Evolutionary conservation across 2,797 vertebrate species (phyloP), one percentile per base, ranked within the genome.

Genomic region (Liparis tanakae): DNA sequence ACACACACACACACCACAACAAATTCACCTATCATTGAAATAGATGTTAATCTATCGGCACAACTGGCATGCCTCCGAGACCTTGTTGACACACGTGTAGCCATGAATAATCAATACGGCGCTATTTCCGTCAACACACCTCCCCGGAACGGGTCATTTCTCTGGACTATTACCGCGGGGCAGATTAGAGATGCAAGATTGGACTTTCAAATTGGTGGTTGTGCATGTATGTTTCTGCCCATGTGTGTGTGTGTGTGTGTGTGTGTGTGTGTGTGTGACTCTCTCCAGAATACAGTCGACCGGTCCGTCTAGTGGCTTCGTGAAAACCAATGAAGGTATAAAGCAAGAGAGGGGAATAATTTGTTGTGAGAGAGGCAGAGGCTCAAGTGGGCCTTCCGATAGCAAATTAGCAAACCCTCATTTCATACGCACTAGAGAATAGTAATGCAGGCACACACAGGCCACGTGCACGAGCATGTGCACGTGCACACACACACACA

Each of bases 351-450:
- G 84, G 76, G 83, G 85, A 89, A 90, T 84, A 85, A 91, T 93
- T 93, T 90, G 85, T 90, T 87, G 75, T 85, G 82, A 88, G 85
- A 91, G 87, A 87, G 79, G 83, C 86, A 87, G 80, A 83, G 74
- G 82, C 89, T 87, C 86, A 90, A 93, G 88, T 92, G 91, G 93
- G 88, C 91, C 94, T 96, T 92, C 92, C 94, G 90, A 93, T 94
- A 93, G 93, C 93, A 95, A 96, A 96, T 96, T 95, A 96, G 94
- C 92, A 95, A 91, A 89, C 91, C 90, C 89, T 90, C 78, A 77
- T 89, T 86, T 90, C 69, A 61, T 84, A 78, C 82, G 72, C 74
- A 83, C 83, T 80, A 76, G 85, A 84, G 85, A 82, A 85, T 63
- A 74, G 76, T 59, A 71, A 87, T 77, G 76, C 73, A 30, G 2